These are phyloP conservation scores for Subacronicta megacephala DNA, from an alignment of 2,888 invertebrate genomes.

Conservation along the genomic window DNA sequence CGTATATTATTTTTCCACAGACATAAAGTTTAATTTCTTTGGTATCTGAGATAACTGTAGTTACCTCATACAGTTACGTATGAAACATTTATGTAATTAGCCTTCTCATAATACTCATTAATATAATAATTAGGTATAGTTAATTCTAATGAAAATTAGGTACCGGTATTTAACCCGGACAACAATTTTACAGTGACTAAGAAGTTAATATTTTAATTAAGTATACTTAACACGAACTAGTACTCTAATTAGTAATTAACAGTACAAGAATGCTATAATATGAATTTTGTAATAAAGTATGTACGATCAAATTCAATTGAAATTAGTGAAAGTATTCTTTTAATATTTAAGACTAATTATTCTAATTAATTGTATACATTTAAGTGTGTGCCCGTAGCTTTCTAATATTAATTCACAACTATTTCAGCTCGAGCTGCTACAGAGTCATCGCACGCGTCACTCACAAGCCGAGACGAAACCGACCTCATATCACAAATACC, in stretches of 20 bases:
- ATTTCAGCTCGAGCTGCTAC: constrained; percentile 57
- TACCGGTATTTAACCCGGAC: not conserved
- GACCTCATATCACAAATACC: constrained; percentile 82
- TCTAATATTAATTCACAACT: constrained; percentile 13
- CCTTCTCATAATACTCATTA: not conserved
- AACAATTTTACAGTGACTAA: not conserved
- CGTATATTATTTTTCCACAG: too few relatives aligned
- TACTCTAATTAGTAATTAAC: constrained; percentile 1
- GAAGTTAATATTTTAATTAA: not conserved
- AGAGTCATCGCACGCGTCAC: constrained; percentile 40
- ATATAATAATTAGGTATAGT: not conserved
- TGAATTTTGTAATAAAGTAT: not conserved
- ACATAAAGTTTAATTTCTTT: too few relatives aligned
- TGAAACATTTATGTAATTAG: not conserved
- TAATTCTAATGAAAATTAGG: not conserved
- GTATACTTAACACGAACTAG: not conserved
- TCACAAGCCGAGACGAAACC: constrained; percentile 63
- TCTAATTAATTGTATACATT: not conserved
- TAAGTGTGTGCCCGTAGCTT: not conserved
- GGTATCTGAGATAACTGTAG: too few relatives aligned
- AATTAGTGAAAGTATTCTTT: not conserved
- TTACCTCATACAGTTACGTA: not conserved
- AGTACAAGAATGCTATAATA: not conserved
- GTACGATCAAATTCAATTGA: not conserved
- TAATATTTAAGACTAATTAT: not conserved